phyloP scores from a whole-genome alignment of 2,888 invertebrate species.

The Harpalus rubripes region DNA sequence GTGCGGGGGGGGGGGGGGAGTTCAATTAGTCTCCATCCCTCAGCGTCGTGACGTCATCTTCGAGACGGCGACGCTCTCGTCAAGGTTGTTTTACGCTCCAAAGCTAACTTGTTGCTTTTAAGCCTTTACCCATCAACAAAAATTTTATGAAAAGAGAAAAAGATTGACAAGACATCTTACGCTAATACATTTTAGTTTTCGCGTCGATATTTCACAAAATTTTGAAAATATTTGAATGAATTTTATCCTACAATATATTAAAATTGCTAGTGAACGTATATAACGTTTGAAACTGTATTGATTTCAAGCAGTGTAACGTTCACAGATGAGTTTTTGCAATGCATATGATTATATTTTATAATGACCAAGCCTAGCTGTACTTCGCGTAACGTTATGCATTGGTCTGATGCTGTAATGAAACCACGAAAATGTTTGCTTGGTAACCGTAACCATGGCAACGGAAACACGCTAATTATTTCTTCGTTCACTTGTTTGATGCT shows the following conservation, averaged over 20 bases:
- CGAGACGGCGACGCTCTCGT: background rate
- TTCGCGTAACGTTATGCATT: background rate
- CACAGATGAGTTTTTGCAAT: slow-evolving; percentile 7
- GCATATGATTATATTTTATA: slow-evolving; percentile 45
- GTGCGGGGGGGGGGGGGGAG: too few species aligned
- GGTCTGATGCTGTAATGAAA: slow-evolving; percentile 29
- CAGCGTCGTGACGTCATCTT: slow-evolving; percentile 11
- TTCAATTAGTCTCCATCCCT: too few species aligned
- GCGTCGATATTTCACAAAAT: too few species aligned
- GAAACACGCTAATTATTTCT: slow-evolving; percentile 49
- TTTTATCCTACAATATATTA: too few species aligned
- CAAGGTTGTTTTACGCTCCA: background rate
- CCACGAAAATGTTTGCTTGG: slow-evolving; percentile 44
- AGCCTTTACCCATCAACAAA: slow-evolving; percentile 3
- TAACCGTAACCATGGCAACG: slow-evolving; percentile 46
- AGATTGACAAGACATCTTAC: too few species aligned
- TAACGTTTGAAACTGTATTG: too few species aligned
- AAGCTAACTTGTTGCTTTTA: slow-evolving; percentile 27
- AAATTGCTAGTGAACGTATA: too few species aligned
- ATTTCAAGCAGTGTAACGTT: too few species aligned
- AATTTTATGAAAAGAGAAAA: too few species aligned
- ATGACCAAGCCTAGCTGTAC: background rate
- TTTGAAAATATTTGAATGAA: too few species aligned
- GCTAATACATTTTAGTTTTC: too few species aligned
- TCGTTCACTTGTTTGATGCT: slow-evolving; percentile 41